These are phyloP conservation scores for Silurus asotus DNA, from an alignment of 2,113 vertebrate genomes.

Conservation along the genomic window DNA sequence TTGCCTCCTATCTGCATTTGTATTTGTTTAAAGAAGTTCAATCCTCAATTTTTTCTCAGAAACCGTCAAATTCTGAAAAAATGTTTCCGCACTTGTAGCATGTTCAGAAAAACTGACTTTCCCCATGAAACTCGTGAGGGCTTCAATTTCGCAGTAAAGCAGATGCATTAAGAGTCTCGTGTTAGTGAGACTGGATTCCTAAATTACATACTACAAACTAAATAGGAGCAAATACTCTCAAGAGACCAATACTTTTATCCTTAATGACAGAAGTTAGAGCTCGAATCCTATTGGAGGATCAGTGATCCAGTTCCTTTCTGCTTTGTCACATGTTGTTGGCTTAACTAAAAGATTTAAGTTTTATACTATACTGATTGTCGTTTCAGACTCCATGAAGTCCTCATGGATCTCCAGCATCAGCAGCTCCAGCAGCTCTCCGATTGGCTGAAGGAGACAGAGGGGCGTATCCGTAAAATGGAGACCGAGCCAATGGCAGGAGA, in stretches of 20 bases:
- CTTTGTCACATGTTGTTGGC: background rate
- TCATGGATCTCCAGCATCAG: slow-evolving; percentile 94
- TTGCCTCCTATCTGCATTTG: background rate
- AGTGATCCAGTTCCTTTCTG: background rate
- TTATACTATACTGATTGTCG: background rate
- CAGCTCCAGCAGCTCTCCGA: slow-evolving; percentile 92
- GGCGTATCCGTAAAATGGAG: slow-evolving; percentile 90
- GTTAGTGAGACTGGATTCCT: background rate
- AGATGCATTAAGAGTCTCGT: too few species aligned
- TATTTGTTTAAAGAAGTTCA: background rate
- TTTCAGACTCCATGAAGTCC: slow-evolving; percentile 87
- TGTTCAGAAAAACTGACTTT: too few species aligned
- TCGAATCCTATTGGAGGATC: background rate
- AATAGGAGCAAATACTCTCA: background rate
- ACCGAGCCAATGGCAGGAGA: slow-evolving; percentile 70
- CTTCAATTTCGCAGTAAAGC: too few species aligned
- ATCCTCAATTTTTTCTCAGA: too few species aligned
- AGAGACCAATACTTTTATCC: background rate
- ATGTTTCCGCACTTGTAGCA: too few species aligned
- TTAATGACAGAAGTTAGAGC: background rate
- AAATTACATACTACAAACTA: background rate
- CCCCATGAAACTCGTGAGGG: too few species aligned
- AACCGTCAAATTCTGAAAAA: too few species aligned
- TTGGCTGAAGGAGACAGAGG: slow-evolving; percentile 88
- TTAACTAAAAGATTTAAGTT: background rate